phyloP scores from a whole-genome alignment of 2,888 invertebrate genomes.

The Phyto melanocephala region DNA sequence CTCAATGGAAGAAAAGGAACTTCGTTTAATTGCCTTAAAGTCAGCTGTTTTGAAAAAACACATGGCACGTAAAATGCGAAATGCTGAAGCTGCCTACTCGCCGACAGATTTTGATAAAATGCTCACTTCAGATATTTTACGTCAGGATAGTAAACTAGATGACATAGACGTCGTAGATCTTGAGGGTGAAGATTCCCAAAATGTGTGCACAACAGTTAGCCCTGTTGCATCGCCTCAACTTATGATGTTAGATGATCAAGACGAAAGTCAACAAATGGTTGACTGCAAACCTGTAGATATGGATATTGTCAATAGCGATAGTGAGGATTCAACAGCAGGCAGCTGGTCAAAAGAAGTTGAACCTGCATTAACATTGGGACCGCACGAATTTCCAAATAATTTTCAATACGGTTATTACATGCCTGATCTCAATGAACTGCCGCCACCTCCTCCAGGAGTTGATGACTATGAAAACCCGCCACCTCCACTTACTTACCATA shows the following conservation, averaged over 20 bases:
- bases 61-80: constrained; percentile 75
- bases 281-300: constrained; percentile 76
- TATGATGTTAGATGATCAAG: constrained; percentile 54
- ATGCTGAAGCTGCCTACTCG: constrained; percentile 77
- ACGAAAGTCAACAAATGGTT: constrained; percentile 59
- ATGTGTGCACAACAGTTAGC: constrained; percentile 74
- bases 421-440: constrained; percentile 31
- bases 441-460: constrained; percentile 56
- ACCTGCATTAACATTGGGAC: not conserved
- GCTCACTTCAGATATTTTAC: constrained; percentile 63
- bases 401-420: constrained; percentile 33
- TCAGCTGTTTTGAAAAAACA: constrained; percentile 77
- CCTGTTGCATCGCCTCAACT: constrained; percentile 76
- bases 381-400: constrained; percentile 6
- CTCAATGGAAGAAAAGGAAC: constrained; percentile 71
- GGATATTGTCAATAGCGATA: constrained; percentile 77
- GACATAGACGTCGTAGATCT: constrained; percentile 67
- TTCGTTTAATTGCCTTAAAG: constrained; percentile 77
- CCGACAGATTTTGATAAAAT: constrained; percentile 77
- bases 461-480: constrained; percentile 56
- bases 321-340: constrained; percentile 69
- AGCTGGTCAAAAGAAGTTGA: constrained; percentile 31
- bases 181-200: constrained; percentile 67
- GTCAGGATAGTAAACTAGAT: constrained; percentile 67
- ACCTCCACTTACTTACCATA: constrained; percentile 9